phyloP scores from a whole-genome alignment of 2,113 vertebrate species.

The Semicossyphus pulcher region DNA sequence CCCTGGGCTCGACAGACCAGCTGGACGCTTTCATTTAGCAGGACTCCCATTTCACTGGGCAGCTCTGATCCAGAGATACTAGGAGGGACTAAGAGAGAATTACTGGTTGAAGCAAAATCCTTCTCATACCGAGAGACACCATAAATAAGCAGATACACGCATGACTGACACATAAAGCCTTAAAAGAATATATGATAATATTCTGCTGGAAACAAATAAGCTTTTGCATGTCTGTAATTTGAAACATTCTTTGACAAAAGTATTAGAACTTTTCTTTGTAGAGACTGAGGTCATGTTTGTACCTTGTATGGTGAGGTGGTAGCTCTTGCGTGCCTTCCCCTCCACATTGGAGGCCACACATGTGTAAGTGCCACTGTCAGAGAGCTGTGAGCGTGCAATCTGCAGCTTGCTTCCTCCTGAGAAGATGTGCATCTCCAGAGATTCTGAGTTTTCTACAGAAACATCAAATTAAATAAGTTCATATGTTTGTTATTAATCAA shows the following conservation, averaged over 20 bases:
- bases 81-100: conserved; percentile 88
- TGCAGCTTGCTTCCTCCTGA: conserved; percentile 94
- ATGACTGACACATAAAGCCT: not conserved
- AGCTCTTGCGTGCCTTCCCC: conserved; percentile 90
- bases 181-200: not conserved
- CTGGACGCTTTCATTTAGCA: conserved; percentile 88
- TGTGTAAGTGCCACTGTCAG: conserved; percentile 89
- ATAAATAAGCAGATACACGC: not conserved
- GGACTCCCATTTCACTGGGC: conserved; percentile 88
- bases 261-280: not conserved
- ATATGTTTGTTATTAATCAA: not conserved
- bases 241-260: no score
- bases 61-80: conserved; percentile 90
- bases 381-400: conserved; percentile 89
- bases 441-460: conserved; percentile 87
- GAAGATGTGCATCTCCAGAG: conserved; percentile 92
- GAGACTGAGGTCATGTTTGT: not conserved
- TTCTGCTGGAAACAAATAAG: no score
- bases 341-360: conserved; percentile 93
- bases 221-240: no score
- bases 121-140: not conserved
- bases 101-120: conserved; percentile 17
- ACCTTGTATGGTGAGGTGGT: conserved; percentile 92
- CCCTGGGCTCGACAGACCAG: conserved; percentile 88
- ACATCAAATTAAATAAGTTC: not conserved